Percentiles rank a stretch among this genome's conserved stretches.
Conservation (phyloP, 2,888 invertebrate genomes). For the Spodoptera picta region DNA sequence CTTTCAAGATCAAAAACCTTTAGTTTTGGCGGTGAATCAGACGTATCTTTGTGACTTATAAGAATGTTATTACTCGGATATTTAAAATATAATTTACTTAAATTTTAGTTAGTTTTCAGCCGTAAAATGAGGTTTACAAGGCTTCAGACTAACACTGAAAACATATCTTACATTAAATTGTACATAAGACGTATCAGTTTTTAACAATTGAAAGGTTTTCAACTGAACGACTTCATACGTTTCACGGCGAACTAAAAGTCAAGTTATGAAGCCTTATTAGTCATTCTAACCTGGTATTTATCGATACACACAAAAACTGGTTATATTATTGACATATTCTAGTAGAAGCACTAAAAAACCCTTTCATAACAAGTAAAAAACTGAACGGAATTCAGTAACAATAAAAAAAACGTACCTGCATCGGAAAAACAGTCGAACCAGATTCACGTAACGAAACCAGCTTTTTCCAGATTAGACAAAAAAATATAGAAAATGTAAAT, state of each 20-base stretch:
- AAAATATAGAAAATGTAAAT: constrained; percentile 21
- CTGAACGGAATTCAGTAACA: constrained; percentile 46
- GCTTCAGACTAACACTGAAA: no score
- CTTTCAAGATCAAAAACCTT: constrained; percentile 48
- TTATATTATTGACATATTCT: constrained; percentile 38
- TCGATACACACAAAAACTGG: not conserved
- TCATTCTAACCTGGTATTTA: not conserved
- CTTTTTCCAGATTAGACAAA: constrained; percentile 42
- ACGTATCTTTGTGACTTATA: constrained; percentile 11
- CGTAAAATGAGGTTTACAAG: no score
- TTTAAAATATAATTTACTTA: not conserved
- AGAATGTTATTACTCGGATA: constrained; percentile 26
- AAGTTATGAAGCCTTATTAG: no score
- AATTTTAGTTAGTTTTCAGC: no score
- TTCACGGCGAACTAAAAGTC: no score
- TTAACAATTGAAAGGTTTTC: no score
- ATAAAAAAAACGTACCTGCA: constrained; percentile 64
- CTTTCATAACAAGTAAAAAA: constrained; percentile 51
- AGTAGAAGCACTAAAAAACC: constrained; percentile 27
- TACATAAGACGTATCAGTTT: no score
- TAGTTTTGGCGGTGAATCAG: constrained; percentile 45
- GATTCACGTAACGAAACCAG: constrained; percentile 43
- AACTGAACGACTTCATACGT: no score
- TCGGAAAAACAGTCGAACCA: constrained; percentile 51
- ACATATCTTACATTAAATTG: no score